Evolutionary conservation across 1,140 invertebrate genomes (phyloP), one percentile per base, ranked within the genome.

Genomic region (Harlomillsia oculata): DNA sequence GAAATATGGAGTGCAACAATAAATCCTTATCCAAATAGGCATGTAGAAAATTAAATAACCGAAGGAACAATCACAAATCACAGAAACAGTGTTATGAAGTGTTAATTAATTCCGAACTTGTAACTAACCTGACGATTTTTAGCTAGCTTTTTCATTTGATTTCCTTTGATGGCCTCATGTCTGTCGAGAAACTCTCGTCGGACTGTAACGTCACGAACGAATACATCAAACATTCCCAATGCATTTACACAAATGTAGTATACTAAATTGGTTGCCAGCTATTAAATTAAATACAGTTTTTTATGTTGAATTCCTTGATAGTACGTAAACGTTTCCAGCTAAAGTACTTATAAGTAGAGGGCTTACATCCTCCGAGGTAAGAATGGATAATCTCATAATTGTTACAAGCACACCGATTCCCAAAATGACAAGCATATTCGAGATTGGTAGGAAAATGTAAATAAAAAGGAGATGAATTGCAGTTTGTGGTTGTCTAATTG

Each of bases 151-250:
- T 90, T 69, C 59, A 85, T 79, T 6, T 87, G 75, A 25, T 86
- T 91, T n/a, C 55, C 51, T 39, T 51, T 57, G 2, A 57, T 37
- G 25, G 39, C 50, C 6, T 72, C 23, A n/a, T 43, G 20, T 16
- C 87, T 77, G 67, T 94, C 89, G n/a, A 94, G 73, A 69, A 94
- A 95, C 1, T 88, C 88, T 52, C 85, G 76, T 59, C 89, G 74
- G 40, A 89, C 84, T 4, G 86, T 83, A 18, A 93, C 81, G 71
- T 94, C 90, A 52, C 87, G 86, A 76, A 92, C 80, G 51, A 87
- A 81, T 53, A 87, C 80, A 69, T 89, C 88, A 70, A 87, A 91
- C 2, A 90, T 71, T 2, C 91, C 90, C 63, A 92, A 74, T 4
- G 81, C 72, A 68, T 91, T 92, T 2, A 86, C 80, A 65, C 84